These are phyloP conservation scores for Oopsacas minuta DNA, from an alignment of 37 sponge, comb jelly and placozoan genomes.

Conservation along the genomic window DNA sequence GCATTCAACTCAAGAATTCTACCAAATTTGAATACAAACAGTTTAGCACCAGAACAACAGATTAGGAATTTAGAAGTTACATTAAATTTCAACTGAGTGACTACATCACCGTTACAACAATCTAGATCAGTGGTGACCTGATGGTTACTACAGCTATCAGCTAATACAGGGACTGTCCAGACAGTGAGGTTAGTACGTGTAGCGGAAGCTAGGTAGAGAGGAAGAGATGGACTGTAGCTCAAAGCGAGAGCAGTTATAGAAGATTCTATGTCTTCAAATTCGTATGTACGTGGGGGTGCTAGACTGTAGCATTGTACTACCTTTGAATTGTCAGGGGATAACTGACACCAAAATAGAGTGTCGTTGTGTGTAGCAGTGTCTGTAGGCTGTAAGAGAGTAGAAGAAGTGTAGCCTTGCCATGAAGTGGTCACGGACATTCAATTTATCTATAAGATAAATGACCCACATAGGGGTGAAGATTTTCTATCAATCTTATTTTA, in stretches of 20 bases:
- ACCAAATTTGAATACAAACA: neutral
- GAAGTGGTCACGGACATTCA: neutral
- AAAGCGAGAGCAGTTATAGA: neutral
- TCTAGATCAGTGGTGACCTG: neutral
- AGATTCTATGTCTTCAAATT: neutral
- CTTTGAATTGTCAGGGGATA: neutral
- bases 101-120: neutral
- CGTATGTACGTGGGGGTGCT: neutral
- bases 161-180: neutral
- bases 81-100: neutral
- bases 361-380: neutral
- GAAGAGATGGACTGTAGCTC: neutral
- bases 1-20: neutral
- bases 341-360: neutral
- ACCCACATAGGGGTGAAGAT: too few species aligned
- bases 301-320: slow-evolving; percentile 8
- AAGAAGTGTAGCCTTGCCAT: neutral
- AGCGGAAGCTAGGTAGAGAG: slow-evolving; percentile 5
- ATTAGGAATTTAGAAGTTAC: neutral
- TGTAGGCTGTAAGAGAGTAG: neutral
- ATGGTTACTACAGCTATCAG: neutral
- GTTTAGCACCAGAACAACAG: neutral
- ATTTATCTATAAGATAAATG: neutral
- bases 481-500: too few species aligned
- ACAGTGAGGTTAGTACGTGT: neutral